These are phyloP conservation scores for Trichopoda pennipes DNA, from an alignment of 2,888 invertebrate genomes.

Conservation along the genomic window DNA sequence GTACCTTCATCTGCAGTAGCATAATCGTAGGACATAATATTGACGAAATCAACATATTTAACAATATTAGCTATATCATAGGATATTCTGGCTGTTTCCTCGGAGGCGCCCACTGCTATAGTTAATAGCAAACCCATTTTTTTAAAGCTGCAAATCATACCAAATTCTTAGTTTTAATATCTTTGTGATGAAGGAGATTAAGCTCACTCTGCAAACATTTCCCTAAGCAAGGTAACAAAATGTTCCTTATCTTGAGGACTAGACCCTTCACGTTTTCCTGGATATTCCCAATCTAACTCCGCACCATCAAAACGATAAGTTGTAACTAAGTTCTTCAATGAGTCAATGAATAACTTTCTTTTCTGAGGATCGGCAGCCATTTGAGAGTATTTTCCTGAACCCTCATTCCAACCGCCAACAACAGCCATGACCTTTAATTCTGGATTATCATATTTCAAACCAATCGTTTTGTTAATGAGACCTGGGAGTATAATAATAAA, in stretches of 20 bases:
- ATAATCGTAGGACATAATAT: conserved; percentile 76
- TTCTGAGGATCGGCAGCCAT: conserved; percentile 88
- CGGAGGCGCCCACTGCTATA: conserved; percentile 82
- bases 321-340: conserved; percentile 87
- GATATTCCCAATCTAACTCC: conserved; percentile 97
- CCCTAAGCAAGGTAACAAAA: conserved; percentile 70
- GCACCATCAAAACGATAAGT: conserved; percentile 92
- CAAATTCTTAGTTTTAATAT: background rate
- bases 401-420: conserved; percentile 97
- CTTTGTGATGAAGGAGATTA: background rate
- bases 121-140: conserved; percentile 84
- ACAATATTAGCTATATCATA: conserved; percentile 74
- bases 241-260: conserved; percentile 67
- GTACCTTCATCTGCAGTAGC: conserved; percentile 68
- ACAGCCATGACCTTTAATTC: conserved; percentile 88
- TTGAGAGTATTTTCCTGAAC: conserved; percentile 91
- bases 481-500: conserved; percentile 51
- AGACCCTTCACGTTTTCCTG: conserved; percentile 82
- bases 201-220: conserved; percentile 70
- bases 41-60: conserved; percentile 73
- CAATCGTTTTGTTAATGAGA: conserved; percentile 71
- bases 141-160: background rate
- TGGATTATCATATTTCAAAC: conserved; percentile 72
- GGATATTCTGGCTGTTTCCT: conserved; percentile 68
- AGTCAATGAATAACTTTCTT: conserved; percentile 86